These are phyloP conservation scores for Protaetia brevitarsis DNA, from an alignment of 1,140 invertebrate species.

Conservation along the genomic window DNA sequence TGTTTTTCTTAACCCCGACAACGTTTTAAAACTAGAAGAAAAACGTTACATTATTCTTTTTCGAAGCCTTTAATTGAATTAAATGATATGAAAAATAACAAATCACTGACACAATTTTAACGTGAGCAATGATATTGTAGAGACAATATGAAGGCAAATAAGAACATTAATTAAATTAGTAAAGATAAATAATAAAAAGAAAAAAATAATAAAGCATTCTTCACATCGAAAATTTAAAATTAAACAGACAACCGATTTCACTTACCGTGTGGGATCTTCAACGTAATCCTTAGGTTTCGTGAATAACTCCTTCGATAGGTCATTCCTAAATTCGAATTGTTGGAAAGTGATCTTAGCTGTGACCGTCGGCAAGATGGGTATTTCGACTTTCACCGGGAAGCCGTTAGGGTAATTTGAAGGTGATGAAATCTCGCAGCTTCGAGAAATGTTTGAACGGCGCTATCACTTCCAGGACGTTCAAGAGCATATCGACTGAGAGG, in stretches of 20 bases:
- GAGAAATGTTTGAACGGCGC: conserved; percentile 97
- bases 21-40: no score
- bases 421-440: conserved; percentile 92
- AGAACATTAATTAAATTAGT: no score
- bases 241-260: conserved; percentile 16
- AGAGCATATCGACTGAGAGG: conserved; percentile 86
- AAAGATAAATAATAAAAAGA: background rate
- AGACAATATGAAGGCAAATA: no score
- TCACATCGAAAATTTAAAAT: background rate
- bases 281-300: conserved; percentile 79
- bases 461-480: conserved; percentile 95
- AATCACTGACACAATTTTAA: no score
- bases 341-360: conserved; percentile 98
- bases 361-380: conserved; percentile 96
- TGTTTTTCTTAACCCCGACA: no score
- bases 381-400: conserved; percentile 97
- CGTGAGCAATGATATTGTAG: no score
- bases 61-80: no score
- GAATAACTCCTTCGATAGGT: conserved; percentile 78
- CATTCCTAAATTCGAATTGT: conserved; percentile 84
- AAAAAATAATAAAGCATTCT: background rate
- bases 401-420: conserved; percentile 92
- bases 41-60: no score
- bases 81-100: no score
- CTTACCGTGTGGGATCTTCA: conserved; percentile 77